These are phyloP conservation scores for Syngnathus scovelli DNA, from an alignment of 2,113 vertebrate genomes.

Conservation along the genomic window DNA sequence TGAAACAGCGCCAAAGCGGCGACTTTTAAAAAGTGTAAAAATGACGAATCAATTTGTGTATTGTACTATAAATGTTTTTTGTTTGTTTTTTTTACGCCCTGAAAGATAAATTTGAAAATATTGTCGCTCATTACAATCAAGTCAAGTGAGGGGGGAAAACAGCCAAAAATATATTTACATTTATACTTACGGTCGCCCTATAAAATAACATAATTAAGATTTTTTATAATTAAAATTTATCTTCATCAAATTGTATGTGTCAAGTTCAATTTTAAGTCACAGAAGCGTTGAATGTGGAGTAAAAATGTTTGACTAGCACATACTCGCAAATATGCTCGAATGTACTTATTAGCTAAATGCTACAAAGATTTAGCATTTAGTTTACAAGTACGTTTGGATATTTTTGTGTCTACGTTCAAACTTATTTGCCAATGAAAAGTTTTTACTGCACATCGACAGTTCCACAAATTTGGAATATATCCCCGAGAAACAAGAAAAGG, in stretches of 20 bases:
- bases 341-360: no score
- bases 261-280: no score
- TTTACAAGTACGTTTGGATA: no score
- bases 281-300: no score
- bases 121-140: conserved; percentile 7
- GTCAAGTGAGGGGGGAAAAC: conserved; percentile 1
- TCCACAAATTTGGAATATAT: no score
- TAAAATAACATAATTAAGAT: not conserved
- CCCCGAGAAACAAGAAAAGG: no score
- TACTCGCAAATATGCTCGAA: no score
- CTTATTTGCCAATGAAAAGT: no score
- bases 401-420: no score
- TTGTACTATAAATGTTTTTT: conserved; percentile 63
- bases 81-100: conserved; percentile 26
- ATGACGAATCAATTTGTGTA: conserved; percentile 43
- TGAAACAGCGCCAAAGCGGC: conserved; percentile 8
- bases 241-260: not conserved
- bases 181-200: not conserved
- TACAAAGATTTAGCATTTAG: no score
- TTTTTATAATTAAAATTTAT: not conserved
- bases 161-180: not conserved
- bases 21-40: conserved; percentile 4
- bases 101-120: conserved; percentile 32
- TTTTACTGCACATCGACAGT: no score
- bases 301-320: no score